Percentiles rank a stretch among this genome's conserved stretches.
Conservation (phyloP, 1,140 invertebrate genomes). For the Heliconius nattereri region DNA sequence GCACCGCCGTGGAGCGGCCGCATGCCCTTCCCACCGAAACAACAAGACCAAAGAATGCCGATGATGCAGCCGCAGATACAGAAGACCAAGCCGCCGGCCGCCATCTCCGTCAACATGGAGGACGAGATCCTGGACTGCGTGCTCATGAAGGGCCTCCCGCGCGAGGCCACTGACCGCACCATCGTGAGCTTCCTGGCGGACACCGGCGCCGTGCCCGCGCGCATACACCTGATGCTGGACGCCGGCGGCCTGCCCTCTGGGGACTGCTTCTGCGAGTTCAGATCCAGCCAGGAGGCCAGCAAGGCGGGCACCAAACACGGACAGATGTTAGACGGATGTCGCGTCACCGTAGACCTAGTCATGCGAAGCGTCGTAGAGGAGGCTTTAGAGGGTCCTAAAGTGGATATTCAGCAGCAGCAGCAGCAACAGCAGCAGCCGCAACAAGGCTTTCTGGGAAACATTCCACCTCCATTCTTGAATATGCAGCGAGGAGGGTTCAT, state of each 20-base stretch:
- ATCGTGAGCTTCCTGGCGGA: slow-evolving; percentile 91
- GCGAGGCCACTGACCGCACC: slow-evolving; percentile 87
- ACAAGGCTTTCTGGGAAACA: slow-evolving; percentile 45
- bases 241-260: slow-evolving; percentile 86
- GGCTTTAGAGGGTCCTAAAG: slow-evolving; percentile 66
- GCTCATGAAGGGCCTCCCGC: slow-evolving; percentile 88
- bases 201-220: slow-evolving; percentile 87
- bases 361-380: slow-evolving; percentile 79
- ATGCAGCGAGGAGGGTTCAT: slow-evolving; percentile 47
- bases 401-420: slow-evolving; percentile 19
- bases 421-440: slow-evolving; percentile 35
- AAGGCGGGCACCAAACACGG: slow-evolving; percentile 88
- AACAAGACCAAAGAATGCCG: slow-evolving; percentile 32
- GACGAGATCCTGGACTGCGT: slow-evolving; percentile 83
- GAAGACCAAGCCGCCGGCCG: slow-evolving; percentile 33
- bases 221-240: slow-evolving; percentile 90
- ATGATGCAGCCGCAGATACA: slow-evolving; percentile 28
- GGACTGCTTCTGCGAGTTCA: slow-evolving; percentile 93
- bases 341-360: slow-evolving; percentile 86
- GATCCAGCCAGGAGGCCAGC: slow-evolving; percentile 84
- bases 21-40: slow-evolving; percentile 46
- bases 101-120: slow-evolving; percentile 50
- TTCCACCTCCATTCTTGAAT: slow-evolving; percentile 52
- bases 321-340: slow-evolving; percentile 83
- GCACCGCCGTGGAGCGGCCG: slow-evolving; percentile 52